Evolutionary conservation across 2,797 vertebrate genomes (phyloP).

Genomic region (Peromyscus nudipes): DNA sequence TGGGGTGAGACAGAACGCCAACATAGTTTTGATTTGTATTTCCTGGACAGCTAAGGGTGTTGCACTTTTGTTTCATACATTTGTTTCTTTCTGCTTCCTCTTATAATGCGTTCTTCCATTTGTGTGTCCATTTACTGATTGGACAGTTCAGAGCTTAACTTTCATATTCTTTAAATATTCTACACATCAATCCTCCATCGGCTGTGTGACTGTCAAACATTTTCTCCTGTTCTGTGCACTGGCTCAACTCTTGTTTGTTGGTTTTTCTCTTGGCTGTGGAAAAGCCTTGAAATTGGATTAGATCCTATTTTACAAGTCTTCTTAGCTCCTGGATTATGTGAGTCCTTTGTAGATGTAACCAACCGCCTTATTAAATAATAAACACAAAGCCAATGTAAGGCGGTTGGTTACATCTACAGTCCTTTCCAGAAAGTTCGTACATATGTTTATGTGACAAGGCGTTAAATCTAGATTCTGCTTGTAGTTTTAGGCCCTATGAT

Average conservation of each 20-base stretch:
- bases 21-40: background rate
- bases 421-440: background rate
- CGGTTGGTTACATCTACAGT: too few species aligned
- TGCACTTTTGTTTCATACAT: background rate
- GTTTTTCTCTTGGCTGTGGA: background rate
- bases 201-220: background rate
- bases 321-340: background rate
- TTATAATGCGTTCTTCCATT: background rate
- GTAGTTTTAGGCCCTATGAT: background rate
- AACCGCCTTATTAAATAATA: too few species aligned
- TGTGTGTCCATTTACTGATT: background rate
- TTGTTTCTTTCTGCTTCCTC: background rate
- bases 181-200: background rate
- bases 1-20: background rate
- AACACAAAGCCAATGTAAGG: too few species aligned
- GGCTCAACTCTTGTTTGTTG: background rate
- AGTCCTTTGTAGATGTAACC: too few species aligned
- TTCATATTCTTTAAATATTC: background rate
- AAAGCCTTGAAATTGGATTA: background rate
- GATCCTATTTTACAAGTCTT: background rate
- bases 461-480: background rate
- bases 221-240: background rate
- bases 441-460: background rate
- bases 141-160: background rate
- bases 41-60: background rate